phyloP scores from a whole-genome alignment of 2,113 vertebrate species.

The Alligator mississippiensis region DNA sequence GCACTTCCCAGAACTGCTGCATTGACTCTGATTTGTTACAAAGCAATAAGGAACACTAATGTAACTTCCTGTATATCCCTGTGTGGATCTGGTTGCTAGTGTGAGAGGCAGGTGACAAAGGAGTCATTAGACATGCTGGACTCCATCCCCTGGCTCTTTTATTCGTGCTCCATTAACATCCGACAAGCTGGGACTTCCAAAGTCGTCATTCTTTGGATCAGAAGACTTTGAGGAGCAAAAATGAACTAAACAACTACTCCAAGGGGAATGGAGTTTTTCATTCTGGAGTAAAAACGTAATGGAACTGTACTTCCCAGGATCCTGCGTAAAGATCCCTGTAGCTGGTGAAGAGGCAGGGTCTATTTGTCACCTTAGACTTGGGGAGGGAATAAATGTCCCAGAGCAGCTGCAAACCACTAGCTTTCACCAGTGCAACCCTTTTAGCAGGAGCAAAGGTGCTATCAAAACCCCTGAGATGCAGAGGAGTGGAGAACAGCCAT shows the following conservation, averaged over 20 bases:
- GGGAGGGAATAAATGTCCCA: conserved; percentile 12
- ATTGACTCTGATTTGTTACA: conserved; percentile 60
- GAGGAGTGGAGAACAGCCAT: not conserved
- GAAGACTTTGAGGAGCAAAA: conserved; percentile 44
- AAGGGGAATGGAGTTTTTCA: not conserved
- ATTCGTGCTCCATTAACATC: conserved; percentile 57
- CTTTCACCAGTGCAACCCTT: conserved; percentile 4
- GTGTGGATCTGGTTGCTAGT: conserved; percentile 62
- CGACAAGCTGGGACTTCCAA: conserved; percentile 47
- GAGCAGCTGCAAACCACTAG: conserved; percentile 11
- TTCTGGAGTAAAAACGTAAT: not conserved
- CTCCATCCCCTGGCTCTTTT: conserved; percentile 60
- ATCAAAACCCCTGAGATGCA: not conserved
- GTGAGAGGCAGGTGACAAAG: conserved; percentile 58
- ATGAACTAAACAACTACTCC: conserved; percentile 3
- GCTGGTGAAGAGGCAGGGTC: conserved; percentile 24
- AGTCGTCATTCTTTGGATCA: not conserved
- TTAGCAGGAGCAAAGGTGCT: conserved; percentile 33
- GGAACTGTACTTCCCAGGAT: conserved; percentile 27
- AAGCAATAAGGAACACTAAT: conserved; percentile 74
- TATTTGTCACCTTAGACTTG: not conserved
- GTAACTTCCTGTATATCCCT: conserved; percentile 37
- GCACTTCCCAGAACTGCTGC: conserved; percentile 56
- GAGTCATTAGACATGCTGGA: conserved; percentile 44
- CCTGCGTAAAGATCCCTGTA: not conserved